Evolutionary conservation across 2,797 vertebrate species (phyloP), one percentile per base, ranked within the genome.

Genomic region (Tapirus indicus): DNA sequence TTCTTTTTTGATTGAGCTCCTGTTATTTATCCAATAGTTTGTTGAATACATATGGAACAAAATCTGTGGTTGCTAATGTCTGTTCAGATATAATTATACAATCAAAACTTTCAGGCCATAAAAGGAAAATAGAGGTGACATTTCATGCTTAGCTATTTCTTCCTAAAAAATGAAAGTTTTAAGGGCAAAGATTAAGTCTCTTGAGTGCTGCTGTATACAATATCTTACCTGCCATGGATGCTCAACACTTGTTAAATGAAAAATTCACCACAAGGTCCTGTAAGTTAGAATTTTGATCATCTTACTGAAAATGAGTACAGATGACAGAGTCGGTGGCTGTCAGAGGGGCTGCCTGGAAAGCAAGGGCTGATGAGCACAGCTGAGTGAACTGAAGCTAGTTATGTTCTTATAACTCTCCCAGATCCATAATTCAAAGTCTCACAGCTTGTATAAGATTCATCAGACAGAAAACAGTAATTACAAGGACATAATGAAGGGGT

Each of bases 381-480:
- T 5, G 10, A 56, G 23, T 2, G 17, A 38, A 38, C 32, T 25
- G 60, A 3, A 27, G 77, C 80, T 94, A n/a, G 9, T 14, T 69
- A 38, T 54, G 52, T 89, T 96, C 83, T 62, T 92, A 6, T 12
- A 87, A 90, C 52, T 97, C 21, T 79, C 41, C 87, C 77, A 20
- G 44, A 95, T 97, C 94, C 88, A 49, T 64, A 41, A 20, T 97
- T 98, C 84, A 98, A 69, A 82, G 69, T 95, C 91, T 94, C 92
- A 85, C 41, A 93, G 83, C 17, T 97, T 97, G 69, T 80, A 17
- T 25, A 44, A 88, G 88, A 95, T 58, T 96, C 95, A 84, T 96
- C 56, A 97, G 75, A 93, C 5, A 35, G 75, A 93, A 88, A 97
- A 83, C 14, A 96, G 58, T 87, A 98, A 98, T 98, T 97, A 95